Evolutionary conservation across 2,797 vertebrate genomes (phyloP).

Genomic region (Tenualosa thibaudeaui): DNA sequence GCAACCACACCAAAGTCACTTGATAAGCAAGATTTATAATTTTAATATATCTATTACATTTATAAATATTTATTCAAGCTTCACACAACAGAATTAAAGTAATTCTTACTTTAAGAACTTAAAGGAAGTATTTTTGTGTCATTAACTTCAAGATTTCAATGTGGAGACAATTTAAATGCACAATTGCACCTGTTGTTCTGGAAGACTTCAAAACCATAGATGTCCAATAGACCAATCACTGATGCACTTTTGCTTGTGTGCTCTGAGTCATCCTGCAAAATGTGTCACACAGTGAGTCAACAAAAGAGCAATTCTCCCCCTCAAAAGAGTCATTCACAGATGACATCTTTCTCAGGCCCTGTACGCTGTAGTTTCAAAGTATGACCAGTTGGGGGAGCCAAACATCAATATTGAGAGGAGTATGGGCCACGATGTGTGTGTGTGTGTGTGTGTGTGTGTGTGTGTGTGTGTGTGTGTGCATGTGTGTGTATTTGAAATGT

Average conservation of each 20-base stretch:
- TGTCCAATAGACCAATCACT: slow-evolving; percentile 92
- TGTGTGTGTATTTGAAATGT: background rate
- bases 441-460: slow-evolving; percentile 24
- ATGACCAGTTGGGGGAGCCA: slow-evolving; percentile 42
- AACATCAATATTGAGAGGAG: background rate
- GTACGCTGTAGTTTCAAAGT: background rate
- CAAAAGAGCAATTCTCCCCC: background rate
- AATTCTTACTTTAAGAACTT: too few relatives aligned
- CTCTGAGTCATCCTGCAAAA: slow-evolving; percentile 77
- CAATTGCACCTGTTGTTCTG: slow-evolving; percentile 89
- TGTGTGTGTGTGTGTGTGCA: slow-evolving; percentile 26
- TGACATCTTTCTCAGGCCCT: background rate
- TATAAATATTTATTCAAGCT: too few relatives aligned
- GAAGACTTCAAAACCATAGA: slow-evolving; percentile 99
- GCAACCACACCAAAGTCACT: too few relatives aligned
- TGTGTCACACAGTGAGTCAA: slow-evolving; percentile 13
- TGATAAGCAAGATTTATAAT: too few relatives aligned
- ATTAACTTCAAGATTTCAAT: background rate
- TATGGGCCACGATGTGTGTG: background rate
- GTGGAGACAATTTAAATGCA: background rate
- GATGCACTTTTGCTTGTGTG: slow-evolving; percentile 76
- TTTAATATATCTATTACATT: too few relatives aligned
- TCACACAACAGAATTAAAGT: too few relatives aligned
- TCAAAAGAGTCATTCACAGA: background rate
- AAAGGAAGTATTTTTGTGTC: too few relatives aligned